phyloP scores from a whole-genome alignment of 2,888 invertebrate genomes.

The Pyrgus malvae region DNA sequence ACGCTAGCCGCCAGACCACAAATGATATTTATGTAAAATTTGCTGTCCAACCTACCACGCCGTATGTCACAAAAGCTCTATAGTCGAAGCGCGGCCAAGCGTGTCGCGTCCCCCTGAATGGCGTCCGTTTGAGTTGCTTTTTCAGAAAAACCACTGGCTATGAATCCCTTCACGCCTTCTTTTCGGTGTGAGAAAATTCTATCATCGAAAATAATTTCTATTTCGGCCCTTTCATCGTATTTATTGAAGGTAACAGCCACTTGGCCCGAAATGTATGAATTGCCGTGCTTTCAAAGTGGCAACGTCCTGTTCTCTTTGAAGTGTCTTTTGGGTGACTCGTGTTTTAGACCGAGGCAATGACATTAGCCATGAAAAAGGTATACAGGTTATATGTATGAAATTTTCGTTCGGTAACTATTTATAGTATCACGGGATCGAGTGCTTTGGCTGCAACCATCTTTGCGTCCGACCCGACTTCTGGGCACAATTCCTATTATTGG shows the following conservation, averaged over 20 bases:
- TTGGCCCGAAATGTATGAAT: constrained; percentile 39
- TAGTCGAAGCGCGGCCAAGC: constrained; percentile 50
- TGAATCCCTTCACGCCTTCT: constrained; percentile 54
- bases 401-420: too few relatives aligned
- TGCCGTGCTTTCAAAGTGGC: constrained; percentile 7
- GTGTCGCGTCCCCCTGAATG: constrained; percentile 48
- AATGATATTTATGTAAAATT: too few relatives aligned
- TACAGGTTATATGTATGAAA: too few relatives aligned
- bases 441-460: too few relatives aligned
- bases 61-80: constrained; percentile 44
- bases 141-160: constrained; percentile 65
- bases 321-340: too few relatives aligned
- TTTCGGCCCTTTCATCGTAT: constrained; percentile 53
- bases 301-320: too few relatives aligned
- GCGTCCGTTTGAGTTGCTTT: constrained; percentile 57
- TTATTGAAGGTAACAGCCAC: constrained; percentile 38
- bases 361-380: too few relatives aligned
- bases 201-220: constrained; percentile 65
- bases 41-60: constrained; percentile 16
- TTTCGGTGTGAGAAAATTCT: constrained; percentile 64
- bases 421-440: too few relatives aligned
- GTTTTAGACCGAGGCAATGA: too few relatives aligned
- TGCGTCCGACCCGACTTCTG: too few relatives aligned
- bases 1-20: too few relatives aligned
- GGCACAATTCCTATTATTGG: too few relatives aligned